Percentiles rank a stretch among this genome's conserved stretches.
Conservation (phyloP, 53 echinoderm and acorn worm genomes). For the Luidia sarsii region DNA sequence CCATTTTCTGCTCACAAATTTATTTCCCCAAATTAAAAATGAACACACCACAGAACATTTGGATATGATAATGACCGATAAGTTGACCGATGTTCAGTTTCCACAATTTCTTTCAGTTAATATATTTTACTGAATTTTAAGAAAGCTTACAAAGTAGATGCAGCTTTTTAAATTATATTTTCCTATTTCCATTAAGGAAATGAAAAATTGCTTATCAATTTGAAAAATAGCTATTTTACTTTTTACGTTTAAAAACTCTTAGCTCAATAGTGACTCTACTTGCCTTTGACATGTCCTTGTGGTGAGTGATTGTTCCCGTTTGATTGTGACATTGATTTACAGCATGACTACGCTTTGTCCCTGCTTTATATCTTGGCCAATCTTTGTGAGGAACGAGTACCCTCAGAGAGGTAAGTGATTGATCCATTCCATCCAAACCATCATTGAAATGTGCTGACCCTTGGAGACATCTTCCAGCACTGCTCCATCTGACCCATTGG, state of each 20-base stretch:
- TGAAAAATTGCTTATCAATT: too few species aligned
- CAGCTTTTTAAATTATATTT: too few species aligned
- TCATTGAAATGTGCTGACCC: not conserved
- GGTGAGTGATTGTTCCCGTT: too few species aligned
- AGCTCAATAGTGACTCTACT: too few species aligned
- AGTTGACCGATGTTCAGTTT: not conserved
- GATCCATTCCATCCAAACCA: not conserved
- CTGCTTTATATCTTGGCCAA: conserved; percentile 77
- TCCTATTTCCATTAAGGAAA: too few species aligned
- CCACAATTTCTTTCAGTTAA: not conserved
- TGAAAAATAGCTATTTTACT: too few species aligned
- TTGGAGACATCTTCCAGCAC: not conserved
- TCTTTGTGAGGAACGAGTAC: conserved; percentile 62
- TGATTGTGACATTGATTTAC: not conserved
- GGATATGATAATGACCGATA: not conserved
- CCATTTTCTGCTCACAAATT: not conserved
- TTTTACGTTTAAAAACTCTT: too few species aligned
- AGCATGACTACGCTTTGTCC: conserved; percentile 84
- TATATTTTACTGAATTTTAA: too few species aligned
- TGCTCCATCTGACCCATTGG: not conserved
- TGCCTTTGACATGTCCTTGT: too few species aligned
- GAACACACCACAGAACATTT: not conserved
- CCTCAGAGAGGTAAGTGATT: conserved; percentile 55
- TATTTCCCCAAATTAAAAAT: not conserved
- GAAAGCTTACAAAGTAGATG: too few species aligned